Conservation (phyloP, 2,113 vertebrate genomes). For the Tricholaema leucomelas region DNA sequence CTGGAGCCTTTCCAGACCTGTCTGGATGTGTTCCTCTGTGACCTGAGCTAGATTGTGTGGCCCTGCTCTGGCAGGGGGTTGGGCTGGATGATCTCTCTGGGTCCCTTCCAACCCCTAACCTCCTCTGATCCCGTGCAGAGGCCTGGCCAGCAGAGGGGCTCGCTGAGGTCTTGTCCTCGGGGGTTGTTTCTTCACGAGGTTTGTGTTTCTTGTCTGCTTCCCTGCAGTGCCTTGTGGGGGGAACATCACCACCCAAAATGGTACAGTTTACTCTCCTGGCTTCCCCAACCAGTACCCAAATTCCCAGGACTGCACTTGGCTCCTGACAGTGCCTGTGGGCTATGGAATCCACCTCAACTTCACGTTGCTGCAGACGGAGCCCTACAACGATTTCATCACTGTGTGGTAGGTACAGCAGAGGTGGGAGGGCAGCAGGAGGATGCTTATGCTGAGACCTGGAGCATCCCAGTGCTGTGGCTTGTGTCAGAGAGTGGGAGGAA, state of each 20-base stretch:
- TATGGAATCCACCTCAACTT: conserved; percentile 93
- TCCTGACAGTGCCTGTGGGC: conserved; percentile 87
- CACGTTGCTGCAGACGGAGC: conserved; percentile 91
- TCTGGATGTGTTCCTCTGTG: too few relatives aligned
- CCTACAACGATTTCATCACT: conserved; percentile 94
- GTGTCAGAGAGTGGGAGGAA: neutral
- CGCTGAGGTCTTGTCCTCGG: neutral
- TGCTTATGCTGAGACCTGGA: neutral
- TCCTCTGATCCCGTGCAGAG: too few relatives aligned
- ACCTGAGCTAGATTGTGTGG: too few relatives aligned
- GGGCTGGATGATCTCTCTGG: too few relatives aligned
- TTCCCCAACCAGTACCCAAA: conserved; percentile 93
- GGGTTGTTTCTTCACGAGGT: neutral
- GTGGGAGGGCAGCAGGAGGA: neutral
- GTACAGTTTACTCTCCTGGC: conserved; percentile 95
- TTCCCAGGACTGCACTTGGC: conserved; percentile 93
- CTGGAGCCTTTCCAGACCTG: too few relatives aligned
- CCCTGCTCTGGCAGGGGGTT: too few relatives aligned
- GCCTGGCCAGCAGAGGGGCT: too few relatives aligned
- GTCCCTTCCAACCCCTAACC: too few relatives aligned
- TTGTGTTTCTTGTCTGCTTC: conserved; percentile 28
- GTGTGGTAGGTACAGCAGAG: conserved; percentile 83
- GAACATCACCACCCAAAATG: conserved; percentile 91
- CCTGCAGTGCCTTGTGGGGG: conserved; percentile 90
- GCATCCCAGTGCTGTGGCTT: rapidly evolving